Evolutionary conservation across 1,140 invertebrate genomes (phyloP), one percentile per base, ranked within the genome.

Genomic region (Latrodectus geometricus): DNA sequence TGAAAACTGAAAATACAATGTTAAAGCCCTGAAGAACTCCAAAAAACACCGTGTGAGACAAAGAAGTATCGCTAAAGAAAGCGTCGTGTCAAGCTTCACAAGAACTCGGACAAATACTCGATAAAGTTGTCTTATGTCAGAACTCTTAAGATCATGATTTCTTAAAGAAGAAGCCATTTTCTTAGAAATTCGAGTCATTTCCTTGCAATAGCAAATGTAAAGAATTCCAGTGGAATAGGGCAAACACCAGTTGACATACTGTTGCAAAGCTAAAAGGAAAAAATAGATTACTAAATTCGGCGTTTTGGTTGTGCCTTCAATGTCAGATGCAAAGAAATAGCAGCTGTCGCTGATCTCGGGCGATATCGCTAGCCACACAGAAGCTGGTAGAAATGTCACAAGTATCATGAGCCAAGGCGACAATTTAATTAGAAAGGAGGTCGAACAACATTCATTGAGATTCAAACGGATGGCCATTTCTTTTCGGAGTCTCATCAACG

Each of bases 191-290:
- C 82, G 35, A 12, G 70, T 84, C 12, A 84, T 7, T 69, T 76
- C 73, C 20, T 76, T 76, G 20, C 82, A 84, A 11, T 52, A 76
- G 54, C 69, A 76, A 4, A 84, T 54, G 49, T 68, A 84, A 35
- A 84, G 68, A 11, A 17, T 17, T n/a, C 72, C 82, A 23, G 61
- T 48, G 0, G 82, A 12, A 35, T 66, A 76, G 5, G 82, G 82
- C 9, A 84, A 21, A 17, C 82, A 84, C 82, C 82, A 84, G 23
- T 84, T 84, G 9, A 75, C n/a, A 52, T 84, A 84, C 14, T 84
- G 82, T 17, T 84, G 82, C n/a, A 84, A 35, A 23, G 49, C n/a
- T 9, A 54, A 52, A 48, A 84, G 11, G 23, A 84, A 76, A 54
- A 76, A 84, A n/a, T 84, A 84, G 9, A 84, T 9, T 0, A 52